Conservation (phyloP, 2,888 invertebrate genomes). For the Germaria angustata region DNA sequence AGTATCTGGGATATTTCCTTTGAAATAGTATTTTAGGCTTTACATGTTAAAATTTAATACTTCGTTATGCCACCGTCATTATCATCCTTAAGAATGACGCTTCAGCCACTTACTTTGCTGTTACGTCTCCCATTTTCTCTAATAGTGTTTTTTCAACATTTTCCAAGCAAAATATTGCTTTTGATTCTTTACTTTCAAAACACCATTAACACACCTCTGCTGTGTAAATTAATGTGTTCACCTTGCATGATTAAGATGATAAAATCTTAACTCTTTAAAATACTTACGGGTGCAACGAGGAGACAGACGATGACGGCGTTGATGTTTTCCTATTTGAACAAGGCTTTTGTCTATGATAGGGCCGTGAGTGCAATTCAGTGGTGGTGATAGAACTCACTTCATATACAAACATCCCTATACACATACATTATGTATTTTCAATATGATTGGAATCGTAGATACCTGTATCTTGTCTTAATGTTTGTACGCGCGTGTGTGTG, state of each 20-base stretch:
- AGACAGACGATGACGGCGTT: neutral
- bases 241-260: conserved; percentile 68
- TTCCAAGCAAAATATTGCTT: conserved; percentile 61
- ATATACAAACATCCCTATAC: neutral
- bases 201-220: conserved; percentile 64
- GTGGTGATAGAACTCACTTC: neutral
- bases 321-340: conserved; percentile 23
- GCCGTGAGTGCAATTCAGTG: neutral
- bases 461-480: too few species aligned
- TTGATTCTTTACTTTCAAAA: conserved; percentile 62
- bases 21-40: conserved; percentile 32
- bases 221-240: conserved; percentile 67
- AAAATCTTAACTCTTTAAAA: conserved; percentile 57
- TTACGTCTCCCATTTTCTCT: neutral
- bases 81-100: neutral
- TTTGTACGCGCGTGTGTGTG: neutral
- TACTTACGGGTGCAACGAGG: neutral
- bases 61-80: conserved; percentile 34
- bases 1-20: conserved; percentile 20
- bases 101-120: conserved; percentile 22
- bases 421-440: neutral
- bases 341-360: neutral
- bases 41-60: conserved; percentile 46
- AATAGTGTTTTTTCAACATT: conserved; percentile 25
- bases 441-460: neutral